These are phyloP conservation scores for Germaria angustata DNA, from an alignment of 2,888 invertebrate genomes.

Conservation along the genomic window DNA sequence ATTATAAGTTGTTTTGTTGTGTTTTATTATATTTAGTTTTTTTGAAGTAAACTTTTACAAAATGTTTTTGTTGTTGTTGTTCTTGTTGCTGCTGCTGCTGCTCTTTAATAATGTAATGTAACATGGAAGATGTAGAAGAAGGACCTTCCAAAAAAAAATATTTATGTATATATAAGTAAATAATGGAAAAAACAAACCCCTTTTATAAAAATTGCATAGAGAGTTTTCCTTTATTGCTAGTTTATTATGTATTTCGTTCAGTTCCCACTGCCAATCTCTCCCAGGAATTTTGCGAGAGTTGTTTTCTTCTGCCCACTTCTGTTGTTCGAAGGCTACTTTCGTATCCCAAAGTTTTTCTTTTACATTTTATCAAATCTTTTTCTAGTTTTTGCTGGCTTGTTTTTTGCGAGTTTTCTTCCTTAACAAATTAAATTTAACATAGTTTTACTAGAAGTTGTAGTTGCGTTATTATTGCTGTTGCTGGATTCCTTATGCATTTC, in stretches of 20 bases:
- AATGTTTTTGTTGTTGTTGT: not conserved
- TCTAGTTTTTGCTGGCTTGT: not conserved
- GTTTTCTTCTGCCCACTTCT: constrained; percentile 15
- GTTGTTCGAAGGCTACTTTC: constrained; percentile 38
- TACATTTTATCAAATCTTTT: not conserved
- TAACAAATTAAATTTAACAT: constrained; percentile 66
- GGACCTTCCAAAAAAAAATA: not conserved
- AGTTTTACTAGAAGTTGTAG: constrained; percentile 58
- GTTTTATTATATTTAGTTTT: constrained; percentile 19
- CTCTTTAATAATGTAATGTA: constrained; percentile 28
- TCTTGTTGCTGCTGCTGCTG: too few species aligned
- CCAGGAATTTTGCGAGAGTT: constrained; percentile 44
- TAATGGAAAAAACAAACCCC: constrained; percentile 49
- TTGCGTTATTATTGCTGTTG: constrained; percentile 32
- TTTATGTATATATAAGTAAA: not conserved
- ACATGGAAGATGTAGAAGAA: not conserved
- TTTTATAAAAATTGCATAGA: constrained; percentile 66
- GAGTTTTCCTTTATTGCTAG: constrained; percentile 34
- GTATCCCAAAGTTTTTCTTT: constrained; percentile 24
- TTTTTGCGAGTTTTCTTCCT: constrained; percentile 20
- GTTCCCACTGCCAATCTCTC: constrained; percentile 42
- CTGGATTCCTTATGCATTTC: constrained; percentile 44
- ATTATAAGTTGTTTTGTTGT: constrained; percentile 19
- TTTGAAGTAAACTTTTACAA: constrained; percentile 27
- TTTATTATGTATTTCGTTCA: constrained; percentile 37